Evolutionary conservation across 2,797 vertebrate species (phyloP).

Genomic region (Lates japonicus): DNA sequence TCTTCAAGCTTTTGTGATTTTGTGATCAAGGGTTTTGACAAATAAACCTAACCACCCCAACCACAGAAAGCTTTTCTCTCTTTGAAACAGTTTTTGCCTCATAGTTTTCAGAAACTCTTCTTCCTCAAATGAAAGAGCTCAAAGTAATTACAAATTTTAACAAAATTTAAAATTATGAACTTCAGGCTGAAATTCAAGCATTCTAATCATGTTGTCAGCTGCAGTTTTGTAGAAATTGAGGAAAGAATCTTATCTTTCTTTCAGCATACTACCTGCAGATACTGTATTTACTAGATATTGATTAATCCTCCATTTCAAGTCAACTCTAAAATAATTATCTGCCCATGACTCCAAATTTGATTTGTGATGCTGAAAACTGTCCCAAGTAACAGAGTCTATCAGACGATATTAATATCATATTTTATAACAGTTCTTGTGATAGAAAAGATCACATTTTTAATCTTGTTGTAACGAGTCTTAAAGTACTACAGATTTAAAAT

Average conservation of each 20-base stretch:
- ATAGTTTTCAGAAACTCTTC: slow-evolving; percentile 30
- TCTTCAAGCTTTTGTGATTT: slow-evolving; percentile 57
- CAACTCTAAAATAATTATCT: background rate
- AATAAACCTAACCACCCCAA: slow-evolving; percentile 41
- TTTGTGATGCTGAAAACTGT: background rate
- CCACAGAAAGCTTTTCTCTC: slow-evolving; percentile 33
- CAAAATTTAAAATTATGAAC: background rate
- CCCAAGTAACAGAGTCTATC: background rate
- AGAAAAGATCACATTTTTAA: background rate
- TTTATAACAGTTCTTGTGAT: background rate
- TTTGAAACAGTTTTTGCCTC: slow-evolving; percentile 5
- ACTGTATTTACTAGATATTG: background rate
- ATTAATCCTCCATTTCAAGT: background rate
- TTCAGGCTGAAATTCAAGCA: slow-evolving; percentile 14
- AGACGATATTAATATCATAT: background rate
- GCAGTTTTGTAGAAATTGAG: slow-evolving; percentile 13
- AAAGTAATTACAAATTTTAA: slow-evolving; percentile 4
- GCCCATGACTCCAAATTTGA: background rate
- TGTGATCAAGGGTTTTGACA: slow-evolving; percentile 66
- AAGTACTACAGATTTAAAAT: background rate
- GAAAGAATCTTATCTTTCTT: background rate
- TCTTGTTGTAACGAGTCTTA: background rate
- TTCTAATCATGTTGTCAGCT: background rate
- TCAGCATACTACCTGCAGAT: slow-evolving; percentile 10
- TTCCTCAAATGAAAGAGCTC: background rate